Evolutionary conservation across 2,797 vertebrate species (phyloP), one percentile per base, ranked within the genome.

Genomic region (Gymnoscopelus microlampas): DNA sequence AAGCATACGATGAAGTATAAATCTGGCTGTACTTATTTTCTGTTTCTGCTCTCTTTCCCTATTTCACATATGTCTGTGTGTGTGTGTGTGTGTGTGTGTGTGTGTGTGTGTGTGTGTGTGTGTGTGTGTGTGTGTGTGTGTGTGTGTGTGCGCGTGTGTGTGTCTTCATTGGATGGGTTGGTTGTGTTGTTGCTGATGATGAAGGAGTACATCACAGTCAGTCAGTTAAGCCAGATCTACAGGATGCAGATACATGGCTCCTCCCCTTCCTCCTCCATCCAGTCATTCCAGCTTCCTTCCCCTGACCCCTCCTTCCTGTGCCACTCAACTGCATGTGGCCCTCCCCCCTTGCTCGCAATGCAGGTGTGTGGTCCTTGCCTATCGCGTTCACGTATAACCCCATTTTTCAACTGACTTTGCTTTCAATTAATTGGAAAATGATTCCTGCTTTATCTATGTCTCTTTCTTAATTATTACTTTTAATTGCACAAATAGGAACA

Each of bases 171-270:
- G 39, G 39, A 44, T 10, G 39, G 39, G 39, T 44, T 44, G 39
- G 39, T 44, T 44, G 39, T 35, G 7, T 5, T 35, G 32, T 35
- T 35, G 32, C 32, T 35, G 32, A 35, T 35, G 32, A 35, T 70
- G 77, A 93, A 94, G 92, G 94, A 98, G 85, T 98, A 97, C 55
- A 89, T 97, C 92, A 98, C 96, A 2, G 78, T 96, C 88, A 95
- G 95, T 88, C 97, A 98, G 87, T 93, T 97, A 74, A 95, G 94
- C 14, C 94, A 92, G 79, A 93, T 96, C 76, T 92, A 96, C 91
- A 94, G 95, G 68, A 85, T 90, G 80, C 88, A 92, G 81, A 84
- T 70, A 82, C 66, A 84, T 13, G 85, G 89, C 64, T 66, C 83
- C 70, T 87, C 91, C 57, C 81, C 92, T 74, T 85, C 91, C 64